Base-by-base conservation (phyloP, 2,113 vertebrate species). In the Circaetus cinerascens region DNA sequence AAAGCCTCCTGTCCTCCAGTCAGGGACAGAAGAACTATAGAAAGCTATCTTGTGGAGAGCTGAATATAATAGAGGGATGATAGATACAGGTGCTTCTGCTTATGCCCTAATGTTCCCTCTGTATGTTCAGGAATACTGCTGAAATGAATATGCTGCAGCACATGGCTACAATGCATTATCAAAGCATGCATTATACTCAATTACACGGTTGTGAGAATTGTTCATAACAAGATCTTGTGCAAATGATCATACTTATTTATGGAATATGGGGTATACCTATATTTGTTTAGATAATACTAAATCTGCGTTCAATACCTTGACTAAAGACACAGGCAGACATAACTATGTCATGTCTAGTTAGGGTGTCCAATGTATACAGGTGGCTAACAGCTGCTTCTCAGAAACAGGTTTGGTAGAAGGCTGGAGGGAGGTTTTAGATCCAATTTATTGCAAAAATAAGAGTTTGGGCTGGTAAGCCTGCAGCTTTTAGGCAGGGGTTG, bases 301-400 rank as follows among this genome's bases (percentile, higher is more conserved):
- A 71, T 53, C 13, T 25, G 12, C 1, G 0, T 72, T 67, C 16
- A 55, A 3, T 19, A 72, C 26, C 22, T 30, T 82, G 71, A 41
- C 53, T 79, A 60, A 72, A 66, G n/a, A 41, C 5, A 13, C 2
- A 1, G 45, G 6, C 51, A 82, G 40, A 22, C 48, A 46, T 2
- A 36, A 19, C 22, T 29, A 5, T 7, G 11, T 10, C 27, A 2
- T 4, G 21, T 27, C 9, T 46, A 23, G 8, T 27, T 10, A n/a
- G 11, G 40, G 11, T 77, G 23, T 36, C 7, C n/a, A 0, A 0
- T 13, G 16, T 11, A 5, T 11, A 27, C 40, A 69, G 48, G 40
- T 41, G 51, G 10, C 22, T 59, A 53, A 15, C 0, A 7, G 71
- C 62, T 91, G 60, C 56, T 62, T 69, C 60, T 48, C 7, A 23